Conservation (phyloP, 2,888 invertebrate species). For the Cancer borealis region DNA sequence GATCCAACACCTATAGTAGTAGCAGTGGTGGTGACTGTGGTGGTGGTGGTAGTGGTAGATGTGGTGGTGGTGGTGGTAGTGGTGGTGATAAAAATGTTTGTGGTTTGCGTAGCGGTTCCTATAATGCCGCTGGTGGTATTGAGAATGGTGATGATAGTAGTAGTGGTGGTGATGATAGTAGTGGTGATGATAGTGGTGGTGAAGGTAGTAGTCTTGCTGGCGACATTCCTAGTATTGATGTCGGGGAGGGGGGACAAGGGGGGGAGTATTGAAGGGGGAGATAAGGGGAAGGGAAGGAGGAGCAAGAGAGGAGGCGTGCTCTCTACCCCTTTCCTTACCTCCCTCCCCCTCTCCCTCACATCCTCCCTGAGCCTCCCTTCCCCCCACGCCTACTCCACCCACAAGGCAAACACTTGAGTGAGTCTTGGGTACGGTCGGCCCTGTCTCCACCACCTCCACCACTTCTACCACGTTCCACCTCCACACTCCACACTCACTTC, state of each 20-base stretch:
- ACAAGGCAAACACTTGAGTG: constrained; percentile 41
- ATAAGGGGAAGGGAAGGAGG: background rate
- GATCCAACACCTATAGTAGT: background rate
- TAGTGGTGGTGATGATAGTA: background rate
- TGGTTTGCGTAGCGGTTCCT: constrained; percentile 8
- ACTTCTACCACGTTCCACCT: constrained; percentile 39
- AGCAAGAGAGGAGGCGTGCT: background rate
- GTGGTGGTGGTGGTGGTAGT: constrained; percentile 36
- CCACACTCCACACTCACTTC: background rate
- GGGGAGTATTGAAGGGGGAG: background rate
- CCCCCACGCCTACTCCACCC: constrained; percentile 27
- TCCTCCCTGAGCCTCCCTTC: background rate
- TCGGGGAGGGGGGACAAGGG: background rate
- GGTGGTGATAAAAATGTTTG: constrained; percentile 24
- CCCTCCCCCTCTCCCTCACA: background rate
- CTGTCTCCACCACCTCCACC: constrained; percentile 43
- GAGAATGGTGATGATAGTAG: background rate
- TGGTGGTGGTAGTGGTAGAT: background rate
- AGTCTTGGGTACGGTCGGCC: background rate
- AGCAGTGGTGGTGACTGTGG: background rate
- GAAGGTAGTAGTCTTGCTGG: background rate
- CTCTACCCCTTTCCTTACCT: background rate
- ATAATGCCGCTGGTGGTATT: background rate
- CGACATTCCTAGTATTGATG: background rate
- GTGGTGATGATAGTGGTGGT: background rate